A percentile compares a stretch with the other conserved stretches of the same genome.
Evolutionary conservation across 2,797 vertebrate species (phyloP).

Genomic region (Pitangus sulphuratus): DNA sequence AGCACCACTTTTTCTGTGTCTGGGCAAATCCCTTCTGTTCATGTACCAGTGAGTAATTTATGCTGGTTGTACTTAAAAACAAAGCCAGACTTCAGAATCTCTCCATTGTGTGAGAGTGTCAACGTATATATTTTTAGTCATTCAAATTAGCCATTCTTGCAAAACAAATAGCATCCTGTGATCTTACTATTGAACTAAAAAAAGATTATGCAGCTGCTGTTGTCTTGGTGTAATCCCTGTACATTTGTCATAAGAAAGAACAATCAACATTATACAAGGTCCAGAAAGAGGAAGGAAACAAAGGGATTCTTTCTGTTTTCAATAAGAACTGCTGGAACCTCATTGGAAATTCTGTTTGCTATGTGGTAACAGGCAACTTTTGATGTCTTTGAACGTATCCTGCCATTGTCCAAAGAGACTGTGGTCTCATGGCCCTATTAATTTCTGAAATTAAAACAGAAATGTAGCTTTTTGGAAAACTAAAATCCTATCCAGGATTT

Average conservation of each 20-base stretch:
- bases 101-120: neutral
- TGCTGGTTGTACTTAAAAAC: neutral
- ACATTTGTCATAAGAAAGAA: conserved; percentile 43
- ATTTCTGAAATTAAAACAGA: conserved; percentile 12
- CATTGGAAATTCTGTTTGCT: conserved; percentile 30
- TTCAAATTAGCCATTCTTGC: conserved; percentile 33
- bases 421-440: neutral
- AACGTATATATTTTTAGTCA: conserved; percentile 29
- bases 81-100: conserved; percentile 21
- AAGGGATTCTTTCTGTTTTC: conserved; percentile 56
- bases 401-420: conserved; percentile 5
- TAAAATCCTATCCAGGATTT: neutral
- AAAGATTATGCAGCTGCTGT: conserved; percentile 47
- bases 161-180: conserved; percentile 53
- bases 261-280: conserved; percentile 47
- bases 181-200: conserved; percentile 42
- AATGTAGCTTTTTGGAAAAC: neutral
- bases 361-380: conserved; percentile 13
- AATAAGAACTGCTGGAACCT: conserved; percentile 35
- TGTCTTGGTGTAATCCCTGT: conserved; percentile 42
- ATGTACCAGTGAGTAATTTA: neutral
- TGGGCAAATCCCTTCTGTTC: neutral
- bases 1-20: neutral
- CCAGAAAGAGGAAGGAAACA: conserved; percentile 58
- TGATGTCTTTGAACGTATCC: conserved; percentile 40